A percentile compares a stretch with the other conserved stretches of the same genome.
These are phyloP conservation scores for Cybosia mesomella DNA, from an alignment of 2,888 invertebrate genomes.

Conservation along the genomic window DNA sequence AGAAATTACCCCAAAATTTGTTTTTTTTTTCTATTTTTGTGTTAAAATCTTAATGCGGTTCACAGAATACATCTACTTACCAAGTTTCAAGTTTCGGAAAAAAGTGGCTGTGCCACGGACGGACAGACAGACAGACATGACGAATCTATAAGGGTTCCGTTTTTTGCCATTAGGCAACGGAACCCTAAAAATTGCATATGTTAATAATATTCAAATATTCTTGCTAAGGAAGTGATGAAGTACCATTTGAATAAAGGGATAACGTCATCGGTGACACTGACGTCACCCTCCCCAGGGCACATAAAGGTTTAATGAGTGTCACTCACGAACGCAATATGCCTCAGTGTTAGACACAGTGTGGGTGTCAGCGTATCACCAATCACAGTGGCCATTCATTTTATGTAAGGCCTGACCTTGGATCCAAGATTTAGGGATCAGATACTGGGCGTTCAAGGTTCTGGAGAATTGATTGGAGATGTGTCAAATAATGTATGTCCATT, in stretches of 20 bases:
- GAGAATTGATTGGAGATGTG: conserved; percentile 24
- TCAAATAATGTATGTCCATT: neutral
- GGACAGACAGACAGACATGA: no score
- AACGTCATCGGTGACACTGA: conserved; percentile 43
- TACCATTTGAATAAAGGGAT: conserved; percentile 43
- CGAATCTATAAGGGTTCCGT: no score
- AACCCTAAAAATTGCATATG: no score
- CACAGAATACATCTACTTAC: no score
- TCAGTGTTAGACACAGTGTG: conserved; percentile 12
- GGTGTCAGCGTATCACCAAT: conserved; percentile 39
- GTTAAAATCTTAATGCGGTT: no score
- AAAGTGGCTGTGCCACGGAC: no score
- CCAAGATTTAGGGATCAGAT: conserved; percentile 42
- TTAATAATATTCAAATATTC: neutral
- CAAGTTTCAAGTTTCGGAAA: no score
- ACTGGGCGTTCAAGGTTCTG: conserved; percentile 31
- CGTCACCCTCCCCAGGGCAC: conserved; percentile 30
- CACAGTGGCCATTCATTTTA: conserved; percentile 43
- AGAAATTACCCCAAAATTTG: no score
- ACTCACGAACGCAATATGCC: conserved; percentile 26
- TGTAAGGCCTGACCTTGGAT: conserved; percentile 46
- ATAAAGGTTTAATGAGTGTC: conserved; percentile 33
- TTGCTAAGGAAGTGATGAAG: conserved; percentile 3
- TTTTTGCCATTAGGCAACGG: no score
- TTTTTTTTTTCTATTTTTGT: no score